Base-by-base conservation (phyloP, 2,888 invertebrate genomes). In the Ptychoptera albimana region DNA sequence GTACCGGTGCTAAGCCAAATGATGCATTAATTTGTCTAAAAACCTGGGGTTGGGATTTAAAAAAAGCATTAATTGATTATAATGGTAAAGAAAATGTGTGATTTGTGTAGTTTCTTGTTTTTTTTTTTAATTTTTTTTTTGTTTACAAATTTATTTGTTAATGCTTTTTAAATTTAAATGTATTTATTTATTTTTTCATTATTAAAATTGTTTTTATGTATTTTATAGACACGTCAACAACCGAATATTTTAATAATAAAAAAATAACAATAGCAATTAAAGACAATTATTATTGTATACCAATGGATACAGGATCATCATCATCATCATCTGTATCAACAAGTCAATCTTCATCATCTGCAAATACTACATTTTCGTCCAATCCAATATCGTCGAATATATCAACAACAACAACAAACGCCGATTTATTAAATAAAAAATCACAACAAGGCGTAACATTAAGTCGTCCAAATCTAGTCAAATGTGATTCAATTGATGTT, bases 51-150 rank as follows among this genome's bases (percentile, higher is more conserved):
- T 54, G 51, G 50, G 50, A 54, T 47, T 37, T 54, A 12, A 52
- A 54, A 39, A 49, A 48, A 37, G 54, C 54, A 12, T 38, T 52
- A 9, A 54, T 51, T 41, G 54, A 52, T 42, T 54, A 54, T 48
- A 54, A 52, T 48, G 54, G 52, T 53, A 51, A 47, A 13, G 23
- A 7, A 23, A 23, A 23, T 35, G 35, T 35, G 35, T n/a, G 3
- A 35, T 35, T n/a, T 35, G 5, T 35, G 5, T 35, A 35, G 13
- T n/a, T 37, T 8, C 6, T 37, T 13, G 3, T 23, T 3, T 23
- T 5, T 23, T 23, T 23, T 5, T 23, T 23, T 23, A 23, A 5
- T 23, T 34, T 1, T 35, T 16, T 16, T 36, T 37, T 36, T n/a
- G 6, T 12, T 6, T 32, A 11, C 9, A 32, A 7, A 13, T 37